Evolutionary conservation across 1,140 invertebrate genomes (phyloP).

Genomic region (Zaprionus ghesquierei): DNA sequence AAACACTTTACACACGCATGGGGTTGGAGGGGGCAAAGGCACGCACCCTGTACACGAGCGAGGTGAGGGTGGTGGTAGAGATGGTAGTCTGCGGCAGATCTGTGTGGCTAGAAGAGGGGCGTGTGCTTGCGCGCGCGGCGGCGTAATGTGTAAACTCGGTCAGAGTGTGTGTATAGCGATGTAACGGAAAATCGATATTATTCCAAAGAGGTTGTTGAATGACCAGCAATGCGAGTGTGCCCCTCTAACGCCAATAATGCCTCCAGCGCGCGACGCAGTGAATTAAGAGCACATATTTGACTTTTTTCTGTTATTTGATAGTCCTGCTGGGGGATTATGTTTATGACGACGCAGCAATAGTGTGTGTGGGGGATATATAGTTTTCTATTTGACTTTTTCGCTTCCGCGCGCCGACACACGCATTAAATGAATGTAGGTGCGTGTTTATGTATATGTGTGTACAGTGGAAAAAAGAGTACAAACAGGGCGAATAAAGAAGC

Average conservation of each 20-base stretch:
- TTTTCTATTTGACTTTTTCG: slow-evolving; percentile 6
- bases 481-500: slow-evolving; percentile 57
- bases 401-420: slow-evolving; percentile 36
- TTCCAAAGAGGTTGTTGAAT: slow-evolving; percentile 67
- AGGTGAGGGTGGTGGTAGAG: neutral
- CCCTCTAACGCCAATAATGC: slow-evolving; percentile 12
- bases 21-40: neutral
- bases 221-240: slow-evolving; percentile 21
- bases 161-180: slow-evolving; percentile 77
- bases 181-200: slow-evolving; percentile 75
- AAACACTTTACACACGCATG: slow-evolving; percentile 11
- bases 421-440: slow-evolving; percentile 25
- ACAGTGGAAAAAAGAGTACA: slow-evolving; percentile 40
- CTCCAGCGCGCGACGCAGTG: neutral
- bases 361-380: neutral
- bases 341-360: slow-evolving; percentile 12
- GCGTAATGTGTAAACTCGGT: slow-evolving; percentile 57
- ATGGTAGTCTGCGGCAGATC: neutral
- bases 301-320: neutral
- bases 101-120: slow-evolving; percentile 42
- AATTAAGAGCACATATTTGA: slow-evolving; percentile 5
- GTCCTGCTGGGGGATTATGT: neutral
- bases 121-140: slow-evolving; percentile 62
- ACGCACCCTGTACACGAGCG: neutral
- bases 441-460: slow-evolving; percentile 43